Percentiles rank a stretch among this genome's conserved stretches.
phyloP scores from a whole-genome alignment of 2,113 vertebrate species.

The Dipodomys stephensi region DNA sequence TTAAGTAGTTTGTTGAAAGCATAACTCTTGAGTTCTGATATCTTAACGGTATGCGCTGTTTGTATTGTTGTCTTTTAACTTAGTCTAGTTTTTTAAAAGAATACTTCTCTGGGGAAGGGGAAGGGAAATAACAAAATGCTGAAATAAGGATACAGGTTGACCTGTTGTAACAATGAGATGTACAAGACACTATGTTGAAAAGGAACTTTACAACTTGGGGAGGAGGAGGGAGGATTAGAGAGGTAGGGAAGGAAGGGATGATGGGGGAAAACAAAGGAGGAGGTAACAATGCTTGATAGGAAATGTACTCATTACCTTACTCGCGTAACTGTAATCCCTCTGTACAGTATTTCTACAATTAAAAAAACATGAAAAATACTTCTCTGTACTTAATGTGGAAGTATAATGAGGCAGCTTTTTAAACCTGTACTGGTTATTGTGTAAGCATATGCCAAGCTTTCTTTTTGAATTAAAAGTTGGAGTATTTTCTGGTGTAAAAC shows the following conservation, averaged over 20 bases:
- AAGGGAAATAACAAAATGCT: too few species aligned
- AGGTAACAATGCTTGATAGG: too few species aligned
- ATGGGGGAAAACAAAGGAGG: too few species aligned
- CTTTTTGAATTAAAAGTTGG: conserved; percentile 12
- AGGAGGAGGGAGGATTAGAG: too few species aligned
- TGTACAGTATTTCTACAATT: too few species aligned
- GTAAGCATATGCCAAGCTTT: neutral
- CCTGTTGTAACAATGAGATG: too few species aligned
- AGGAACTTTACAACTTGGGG: too few species aligned
- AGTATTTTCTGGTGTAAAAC: conserved; percentile 30
- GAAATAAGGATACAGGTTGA: too few species aligned
- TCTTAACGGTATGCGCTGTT: neutral
- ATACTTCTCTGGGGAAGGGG: too few species aligned
- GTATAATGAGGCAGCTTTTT: neutral
- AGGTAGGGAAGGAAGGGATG: too few species aligned
- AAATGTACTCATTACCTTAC: neutral
- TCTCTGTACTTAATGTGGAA: neutral
- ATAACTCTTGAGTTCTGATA: neutral
- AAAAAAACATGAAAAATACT: neutral
- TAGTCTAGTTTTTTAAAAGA: neutral
- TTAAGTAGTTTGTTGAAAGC: conserved; percentile 34
- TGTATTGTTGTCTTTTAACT: conserved; percentile 8
- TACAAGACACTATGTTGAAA: too few species aligned
- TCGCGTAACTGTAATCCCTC: neutral
- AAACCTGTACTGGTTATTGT: neutral